Conservation (phyloP, 2,113 vertebrate species). For the Syngnathus floridae region DNA sequence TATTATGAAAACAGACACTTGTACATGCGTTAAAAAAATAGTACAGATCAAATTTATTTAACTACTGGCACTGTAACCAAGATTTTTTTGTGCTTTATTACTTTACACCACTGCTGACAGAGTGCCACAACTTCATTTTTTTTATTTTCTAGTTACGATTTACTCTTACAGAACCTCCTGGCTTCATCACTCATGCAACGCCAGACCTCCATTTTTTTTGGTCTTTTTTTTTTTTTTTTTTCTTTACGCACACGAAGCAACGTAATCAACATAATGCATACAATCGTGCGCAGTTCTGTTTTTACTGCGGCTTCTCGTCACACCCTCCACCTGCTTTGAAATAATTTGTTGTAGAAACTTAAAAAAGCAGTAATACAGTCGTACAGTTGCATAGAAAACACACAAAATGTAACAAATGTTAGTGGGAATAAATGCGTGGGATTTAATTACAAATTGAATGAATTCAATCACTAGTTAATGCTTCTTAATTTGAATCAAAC, state of each 20-base stretch:
- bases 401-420: not conserved
- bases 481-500: not conserved
- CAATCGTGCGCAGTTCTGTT: not conserved
- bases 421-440: not conserved
- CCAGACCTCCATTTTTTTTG: not conserved
- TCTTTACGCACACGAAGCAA: not conserved
- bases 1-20: too few species aligned
- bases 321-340: not conserved
- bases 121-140: not conserved
- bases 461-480: not conserved
- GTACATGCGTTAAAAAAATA: too few species aligned
- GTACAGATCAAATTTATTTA: not conserved
- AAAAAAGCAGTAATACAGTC: not conserved
- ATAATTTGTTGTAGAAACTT: not conserved
- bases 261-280: slow-evolving; percentile 1
- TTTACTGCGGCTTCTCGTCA: not conserved
- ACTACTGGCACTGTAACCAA: not conserved
- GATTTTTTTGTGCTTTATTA: not conserved
- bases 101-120: not conserved
- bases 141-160: too few species aligned
- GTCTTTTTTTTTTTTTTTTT: not conserved
- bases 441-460: not conserved
- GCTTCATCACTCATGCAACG: not conserved
- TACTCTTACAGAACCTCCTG: not conserved
- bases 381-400: not conserved